Conservation (phyloP, 2,888 invertebrate genomes). For the Laothoe populi region DNA sequence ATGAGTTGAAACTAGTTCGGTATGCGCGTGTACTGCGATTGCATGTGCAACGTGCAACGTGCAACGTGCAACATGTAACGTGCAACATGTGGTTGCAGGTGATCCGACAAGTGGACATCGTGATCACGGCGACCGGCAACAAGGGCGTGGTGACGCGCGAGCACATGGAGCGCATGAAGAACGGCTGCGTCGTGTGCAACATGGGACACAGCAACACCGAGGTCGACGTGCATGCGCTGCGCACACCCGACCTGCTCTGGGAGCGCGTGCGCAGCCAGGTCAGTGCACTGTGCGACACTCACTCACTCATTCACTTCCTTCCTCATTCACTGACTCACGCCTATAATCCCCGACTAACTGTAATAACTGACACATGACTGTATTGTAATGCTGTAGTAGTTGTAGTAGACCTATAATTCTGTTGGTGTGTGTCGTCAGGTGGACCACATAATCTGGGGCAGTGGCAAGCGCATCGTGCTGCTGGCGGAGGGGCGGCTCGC, state of each 20-base stretch:
- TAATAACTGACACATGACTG: no score
- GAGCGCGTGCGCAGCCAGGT: conserved; percentile 97
- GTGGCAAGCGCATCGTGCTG: conserved; percentile 96
- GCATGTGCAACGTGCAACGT: no score
- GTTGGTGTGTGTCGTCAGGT: conserved; percentile 79
- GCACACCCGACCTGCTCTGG: conserved; percentile 98
- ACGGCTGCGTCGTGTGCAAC: conserved; percentile 97
- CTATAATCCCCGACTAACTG: no score
- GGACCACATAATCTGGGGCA: conserved; percentile 99
- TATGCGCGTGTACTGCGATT: not conserved
- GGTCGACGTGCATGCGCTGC: conserved; percentile 94
- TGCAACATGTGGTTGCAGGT: conserved; percentile 84
- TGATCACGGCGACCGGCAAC: conserved; percentile 99
- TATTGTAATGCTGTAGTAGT: no score
- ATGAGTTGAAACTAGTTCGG: no score
- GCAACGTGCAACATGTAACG: no score
- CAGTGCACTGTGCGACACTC: conserved; percentile 1
- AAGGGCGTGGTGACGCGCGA: conserved; percentile 98
- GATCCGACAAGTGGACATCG: conserved; percentile 96
- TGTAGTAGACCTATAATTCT: no score
- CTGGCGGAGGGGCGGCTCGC: conserved; percentile 98
- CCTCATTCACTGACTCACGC: not conserved
- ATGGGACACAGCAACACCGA: conserved; percentile 99
- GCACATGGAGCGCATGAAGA: conserved; percentile 98
- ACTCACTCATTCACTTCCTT: not conserved